Conservation (phyloP, 2,113 vertebrate species). For the Ibidorhyncha struthersii region DNA sequence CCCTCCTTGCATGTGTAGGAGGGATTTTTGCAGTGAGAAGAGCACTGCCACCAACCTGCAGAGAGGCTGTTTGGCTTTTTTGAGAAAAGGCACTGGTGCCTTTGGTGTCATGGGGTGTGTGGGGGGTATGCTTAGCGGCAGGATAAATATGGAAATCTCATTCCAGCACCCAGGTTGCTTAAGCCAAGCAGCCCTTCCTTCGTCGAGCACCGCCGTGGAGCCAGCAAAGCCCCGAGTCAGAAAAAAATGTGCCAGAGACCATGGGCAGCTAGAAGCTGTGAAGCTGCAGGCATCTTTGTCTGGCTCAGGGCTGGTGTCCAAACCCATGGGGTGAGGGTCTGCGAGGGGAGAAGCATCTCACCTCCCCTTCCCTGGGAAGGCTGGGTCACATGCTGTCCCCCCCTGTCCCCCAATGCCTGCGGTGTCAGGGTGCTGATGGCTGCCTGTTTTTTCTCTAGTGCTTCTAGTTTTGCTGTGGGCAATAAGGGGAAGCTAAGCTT, state of each 20-base stretch:
- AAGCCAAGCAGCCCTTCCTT: background rate
- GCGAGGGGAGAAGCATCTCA: background rate
- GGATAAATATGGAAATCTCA: background rate
- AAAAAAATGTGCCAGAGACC: background rate
- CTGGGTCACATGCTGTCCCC: background rate
- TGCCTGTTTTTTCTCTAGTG: background rate
- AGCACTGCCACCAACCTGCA: background rate
- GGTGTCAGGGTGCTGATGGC: background rate
- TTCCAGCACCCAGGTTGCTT: background rate
- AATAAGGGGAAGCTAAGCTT: background rate
- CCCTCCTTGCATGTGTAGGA: background rate
- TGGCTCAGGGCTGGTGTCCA: background rate
- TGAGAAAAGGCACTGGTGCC: background rate
- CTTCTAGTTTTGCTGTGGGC: background rate
- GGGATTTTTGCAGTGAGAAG: background rate
- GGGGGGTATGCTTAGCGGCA: background rate
- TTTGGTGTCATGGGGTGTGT: background rate
- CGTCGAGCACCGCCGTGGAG: rapidly evolving
- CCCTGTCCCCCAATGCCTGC: background rate
- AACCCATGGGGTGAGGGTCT: rapidly evolving
- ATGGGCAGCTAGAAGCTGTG: background rate
- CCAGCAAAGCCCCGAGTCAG: background rate
- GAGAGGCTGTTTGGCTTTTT: background rate
- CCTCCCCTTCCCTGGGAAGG: background rate
- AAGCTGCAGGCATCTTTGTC: background rate